These are phyloP conservation scores for Zosterops hypoxanthus DNA, from an alignment of 2,113 vertebrate genomes.

Conservation along the genomic window DNA sequence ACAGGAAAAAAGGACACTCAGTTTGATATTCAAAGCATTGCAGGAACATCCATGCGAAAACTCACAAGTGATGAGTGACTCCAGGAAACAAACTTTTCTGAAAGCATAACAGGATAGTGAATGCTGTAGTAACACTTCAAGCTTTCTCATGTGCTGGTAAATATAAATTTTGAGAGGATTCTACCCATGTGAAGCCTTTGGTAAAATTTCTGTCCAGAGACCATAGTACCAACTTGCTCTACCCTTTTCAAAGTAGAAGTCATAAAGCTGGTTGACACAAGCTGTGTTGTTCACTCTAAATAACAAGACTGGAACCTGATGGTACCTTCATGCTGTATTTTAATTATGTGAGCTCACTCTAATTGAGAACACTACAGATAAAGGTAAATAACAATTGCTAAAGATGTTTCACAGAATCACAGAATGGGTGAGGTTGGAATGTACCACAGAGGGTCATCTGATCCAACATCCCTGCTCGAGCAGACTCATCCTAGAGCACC, in stretches of 20 bases:
- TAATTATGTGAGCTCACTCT: not conserved
- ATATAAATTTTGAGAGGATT: not conserved
- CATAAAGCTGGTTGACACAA: not conserved
- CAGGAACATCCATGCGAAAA: not conserved
- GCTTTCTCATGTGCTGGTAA: not conserved
- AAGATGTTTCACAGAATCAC: not conserved
- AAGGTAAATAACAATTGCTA: not conserved
- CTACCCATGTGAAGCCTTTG: not conserved
- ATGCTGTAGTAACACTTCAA: not conserved
- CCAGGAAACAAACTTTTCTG: not conserved
- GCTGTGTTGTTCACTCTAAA: not conserved
- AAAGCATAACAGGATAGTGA: not conserved
- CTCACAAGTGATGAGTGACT: not conserved
- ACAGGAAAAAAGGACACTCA: not conserved
- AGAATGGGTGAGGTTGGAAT: not conserved
- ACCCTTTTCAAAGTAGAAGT: not conserved
- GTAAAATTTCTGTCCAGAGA: not conserved
- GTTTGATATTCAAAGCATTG: not conserved
- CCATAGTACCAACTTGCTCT: not conserved
- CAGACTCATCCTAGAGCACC: not conserved
- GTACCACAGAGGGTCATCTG: not conserved
- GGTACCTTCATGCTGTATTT: not conserved
- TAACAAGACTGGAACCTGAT: not conserved
- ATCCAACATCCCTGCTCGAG: not conserved
- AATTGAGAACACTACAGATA: not conserved